These are phyloP conservation scores for Diabrotica undecimpunctata DNA, from an alignment of 1,140 invertebrate genomes.

Conservation along the genomic window DNA sequence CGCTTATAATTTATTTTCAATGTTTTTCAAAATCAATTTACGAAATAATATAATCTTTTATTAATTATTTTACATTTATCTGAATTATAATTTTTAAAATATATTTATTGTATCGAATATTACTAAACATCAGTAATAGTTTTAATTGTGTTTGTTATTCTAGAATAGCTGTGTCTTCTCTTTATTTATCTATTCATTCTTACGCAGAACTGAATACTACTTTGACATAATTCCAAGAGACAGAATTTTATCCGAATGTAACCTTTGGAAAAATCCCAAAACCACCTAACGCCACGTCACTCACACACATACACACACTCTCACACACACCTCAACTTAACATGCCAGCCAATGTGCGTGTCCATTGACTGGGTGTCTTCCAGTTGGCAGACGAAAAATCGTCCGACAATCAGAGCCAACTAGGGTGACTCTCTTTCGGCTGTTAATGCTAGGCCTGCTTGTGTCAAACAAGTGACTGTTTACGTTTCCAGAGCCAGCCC, in stretches of 20 bases:
- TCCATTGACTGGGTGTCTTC: constrained; percentile 22
- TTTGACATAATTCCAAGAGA: neutral
- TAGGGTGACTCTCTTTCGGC: constrained; percentile 13
- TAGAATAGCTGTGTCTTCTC: too few relatives aligned
- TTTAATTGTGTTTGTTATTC: too few relatives aligned
- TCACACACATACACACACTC: neutral
- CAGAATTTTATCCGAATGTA: constrained; percentile 4
- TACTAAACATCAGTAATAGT: too few relatives aligned
- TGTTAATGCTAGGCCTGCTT: too few relatives aligned
- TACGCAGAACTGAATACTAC: too few relatives aligned
- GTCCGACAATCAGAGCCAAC: constrained; percentile 17
- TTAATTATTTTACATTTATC: too few relatives aligned
- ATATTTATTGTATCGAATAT: too few relatives aligned
- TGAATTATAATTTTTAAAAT: too few relatives aligned
- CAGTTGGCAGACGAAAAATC: constrained; percentile 20
- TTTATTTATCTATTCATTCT: too few relatives aligned
- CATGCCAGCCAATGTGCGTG: constrained; percentile 17
- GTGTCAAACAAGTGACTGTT: constrained; percentile 12
- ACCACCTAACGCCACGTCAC: constrained; percentile 16
- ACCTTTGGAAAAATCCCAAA: constrained; percentile 21
- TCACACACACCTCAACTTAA: constrained; percentile 2
- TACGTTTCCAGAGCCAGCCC: constrained; percentile 18
- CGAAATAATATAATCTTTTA: too few relatives aligned
- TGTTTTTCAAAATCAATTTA: too few relatives aligned
- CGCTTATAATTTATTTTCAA: too few relatives aligned